These are phyloP conservation scores for Characodon lateralis DNA, from an alignment of 2,797 vertebrate genomes.

Conservation along the genomic window DNA sequence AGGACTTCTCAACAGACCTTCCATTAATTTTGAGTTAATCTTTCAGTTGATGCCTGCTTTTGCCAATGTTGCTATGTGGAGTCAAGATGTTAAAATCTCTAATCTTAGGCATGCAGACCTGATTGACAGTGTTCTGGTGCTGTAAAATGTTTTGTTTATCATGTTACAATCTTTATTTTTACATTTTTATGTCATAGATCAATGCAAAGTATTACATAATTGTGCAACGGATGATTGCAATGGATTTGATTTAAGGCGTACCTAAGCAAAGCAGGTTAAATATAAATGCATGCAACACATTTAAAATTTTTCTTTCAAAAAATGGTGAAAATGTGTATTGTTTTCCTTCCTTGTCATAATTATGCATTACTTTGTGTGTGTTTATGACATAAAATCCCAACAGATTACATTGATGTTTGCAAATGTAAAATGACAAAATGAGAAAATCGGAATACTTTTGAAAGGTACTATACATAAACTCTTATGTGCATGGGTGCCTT, in stretches of 20 bases:
- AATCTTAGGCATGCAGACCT: slow-evolving; percentile 52
- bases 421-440: background rate
- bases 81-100: slow-evolving; percentile 51
- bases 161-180: no score
- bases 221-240: no score
- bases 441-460: background rate
- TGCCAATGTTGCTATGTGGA: slow-evolving; percentile 35
- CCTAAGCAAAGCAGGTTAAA: no score
- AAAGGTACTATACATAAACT: background rate
- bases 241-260: no score
- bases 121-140: slow-evolving; percentile 43
- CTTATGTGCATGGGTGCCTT: background rate
- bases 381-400: background rate
- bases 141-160: slow-evolving; percentile 3
- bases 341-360: background rate
- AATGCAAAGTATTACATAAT: no score
- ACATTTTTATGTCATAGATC: no score
- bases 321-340: background rate
- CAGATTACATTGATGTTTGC: background rate
- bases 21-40: slow-evolving; percentile 64
- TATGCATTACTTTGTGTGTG: background rate
- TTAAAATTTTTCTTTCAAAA: background rate
- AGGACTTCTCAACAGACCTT: slow-evolving; percentile 30
- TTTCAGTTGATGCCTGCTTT: slow-evolving; percentile 67
- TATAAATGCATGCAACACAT: background rate